Evolutionary conservation across 2,113 vertebrate genomes (phyloP).

Genomic region (Colaptes auratus): DNA sequence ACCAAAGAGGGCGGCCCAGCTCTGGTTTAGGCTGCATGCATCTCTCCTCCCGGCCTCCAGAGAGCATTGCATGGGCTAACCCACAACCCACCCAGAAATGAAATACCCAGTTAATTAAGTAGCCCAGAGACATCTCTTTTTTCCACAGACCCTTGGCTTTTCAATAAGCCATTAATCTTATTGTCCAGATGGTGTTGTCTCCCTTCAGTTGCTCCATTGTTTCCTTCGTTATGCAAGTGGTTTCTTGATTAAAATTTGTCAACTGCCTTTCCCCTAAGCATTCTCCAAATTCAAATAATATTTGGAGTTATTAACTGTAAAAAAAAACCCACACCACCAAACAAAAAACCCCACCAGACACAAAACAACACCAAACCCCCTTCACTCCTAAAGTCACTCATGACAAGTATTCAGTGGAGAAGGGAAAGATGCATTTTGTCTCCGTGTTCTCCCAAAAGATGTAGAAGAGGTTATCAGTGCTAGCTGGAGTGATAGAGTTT

Average conservation of each 20-base stretch:
- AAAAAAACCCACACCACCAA: neutral
- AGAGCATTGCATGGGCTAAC: neutral
- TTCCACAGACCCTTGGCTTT: conserved; percentile 2
- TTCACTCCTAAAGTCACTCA: rapidly evolving
- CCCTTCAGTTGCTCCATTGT: conserved; percentile 35
- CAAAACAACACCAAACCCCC: neutral
- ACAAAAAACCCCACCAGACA: neutral
- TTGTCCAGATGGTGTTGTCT: conserved; percentile 44
- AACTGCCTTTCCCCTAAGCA: conserved; percentile 5
- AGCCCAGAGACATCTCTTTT: neutral
- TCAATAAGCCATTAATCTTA: conserved; percentile 15
- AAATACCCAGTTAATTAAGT: conserved; percentile 10
- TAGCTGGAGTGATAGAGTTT: neutral
- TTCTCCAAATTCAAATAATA: conserved; percentile 7
- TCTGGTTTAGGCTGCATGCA: neutral
- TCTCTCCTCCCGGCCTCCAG: neutral
- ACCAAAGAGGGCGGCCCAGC: neutral
- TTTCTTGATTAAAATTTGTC: conserved; percentile 44
- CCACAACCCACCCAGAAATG: neutral
- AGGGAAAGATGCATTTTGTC: neutral
- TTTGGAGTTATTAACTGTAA: neutral
- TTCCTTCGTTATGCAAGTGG: neutral
- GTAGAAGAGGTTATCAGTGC: neutral
- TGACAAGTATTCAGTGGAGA: neutral
- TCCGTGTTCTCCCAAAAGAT: neutral